Base-by-base conservation (phyloP, 2,797 vertebrate species). In the Peromyscus eremicus region DNA sequence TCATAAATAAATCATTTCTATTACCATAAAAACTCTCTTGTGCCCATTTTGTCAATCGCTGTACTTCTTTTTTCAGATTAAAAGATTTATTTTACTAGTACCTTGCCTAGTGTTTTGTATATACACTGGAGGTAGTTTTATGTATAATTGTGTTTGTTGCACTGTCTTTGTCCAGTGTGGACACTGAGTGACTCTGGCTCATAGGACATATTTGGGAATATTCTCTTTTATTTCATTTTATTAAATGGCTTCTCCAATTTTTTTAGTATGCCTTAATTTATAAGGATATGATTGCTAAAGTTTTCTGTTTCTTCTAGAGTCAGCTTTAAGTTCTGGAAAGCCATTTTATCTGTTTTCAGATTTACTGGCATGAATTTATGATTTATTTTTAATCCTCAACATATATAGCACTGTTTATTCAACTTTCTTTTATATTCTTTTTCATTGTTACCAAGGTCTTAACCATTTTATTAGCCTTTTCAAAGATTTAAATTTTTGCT, bases 311-410 rank as follows among this genome's bases (percentile, higher is more conserved):
- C 46, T 88, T 95, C 64, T 77, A 57, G 23, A 82, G n/a, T 90
- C 62, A 92, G 12, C 73, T 79, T 70, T 91, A 70, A 80, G 11
- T 80, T 87, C 19, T 68, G 92, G 49, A 4, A 88, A 84, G 92
- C 46, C 85, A 37, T 80, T n/a, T 40, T 55, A 32, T 34, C 29
- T n/a, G 52, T 70, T 94, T 96, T 96, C 43, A 94, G 86, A 89
- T 93, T 70, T 85, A 73, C 75, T 92, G 46, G n/a, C 49, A 66
- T 49, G 19, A 66, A 46, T 70, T 81, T 14, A 40, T 68, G 25
- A 0, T 75, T 17, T 84, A 25, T 55, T 94, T 87, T 87, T 92
- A 97, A 29, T 90, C 19, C 90, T 27, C 89, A 32, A 43, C 32
- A 64, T 62, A 88, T 49, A 19, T 75, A 80, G 91, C 57, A 91